phyloP scores from a whole-genome alignment of 2,797 vertebrate species.

The Pangasius sanitwongsei region DNA sequence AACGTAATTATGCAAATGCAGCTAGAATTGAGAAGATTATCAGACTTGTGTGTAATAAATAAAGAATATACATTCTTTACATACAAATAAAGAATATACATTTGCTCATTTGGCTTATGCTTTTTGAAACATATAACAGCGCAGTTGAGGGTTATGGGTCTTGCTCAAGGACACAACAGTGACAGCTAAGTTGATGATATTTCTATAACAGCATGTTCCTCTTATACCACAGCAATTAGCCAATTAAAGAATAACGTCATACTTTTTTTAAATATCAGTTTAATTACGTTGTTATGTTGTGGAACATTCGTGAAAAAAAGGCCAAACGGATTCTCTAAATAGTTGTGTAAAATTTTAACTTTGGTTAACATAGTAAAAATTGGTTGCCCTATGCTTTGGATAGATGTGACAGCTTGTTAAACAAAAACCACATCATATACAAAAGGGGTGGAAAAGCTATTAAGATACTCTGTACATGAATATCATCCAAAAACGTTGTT shows the following conservation, averaged over 20 bases:
- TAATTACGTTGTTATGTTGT: too few species aligned
- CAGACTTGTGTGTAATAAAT: too few species aligned
- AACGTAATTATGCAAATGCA: too few species aligned
- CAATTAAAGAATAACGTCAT: not conserved
- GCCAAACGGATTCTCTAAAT: not conserved
- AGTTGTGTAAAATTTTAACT: not conserved
- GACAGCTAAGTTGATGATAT: too few species aligned
- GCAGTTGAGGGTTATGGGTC: not conserved
- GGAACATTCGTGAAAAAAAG: not conserved
- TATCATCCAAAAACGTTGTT: not conserved
- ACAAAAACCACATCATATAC: not conserved
- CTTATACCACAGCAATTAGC: not conserved
- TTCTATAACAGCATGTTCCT: not conserved
- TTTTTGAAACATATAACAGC: too few species aligned
- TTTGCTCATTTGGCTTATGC: too few species aligned
- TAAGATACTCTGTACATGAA: not conserved
- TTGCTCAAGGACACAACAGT: too few species aligned
- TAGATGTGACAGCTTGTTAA: constrained; percentile 15
- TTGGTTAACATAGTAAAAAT: not conserved
- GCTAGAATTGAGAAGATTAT: too few species aligned
- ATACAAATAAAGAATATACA: too few species aligned
- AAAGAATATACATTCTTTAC: too few species aligned
- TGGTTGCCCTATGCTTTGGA: constrained; percentile 4
- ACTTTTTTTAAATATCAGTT: too few species aligned
- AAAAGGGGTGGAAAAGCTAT: not conserved